Evolutionary conservation across 2,888 invertebrate genomes (phyloP).

Genomic region (Chrysotoxum bicinctum): DNA sequence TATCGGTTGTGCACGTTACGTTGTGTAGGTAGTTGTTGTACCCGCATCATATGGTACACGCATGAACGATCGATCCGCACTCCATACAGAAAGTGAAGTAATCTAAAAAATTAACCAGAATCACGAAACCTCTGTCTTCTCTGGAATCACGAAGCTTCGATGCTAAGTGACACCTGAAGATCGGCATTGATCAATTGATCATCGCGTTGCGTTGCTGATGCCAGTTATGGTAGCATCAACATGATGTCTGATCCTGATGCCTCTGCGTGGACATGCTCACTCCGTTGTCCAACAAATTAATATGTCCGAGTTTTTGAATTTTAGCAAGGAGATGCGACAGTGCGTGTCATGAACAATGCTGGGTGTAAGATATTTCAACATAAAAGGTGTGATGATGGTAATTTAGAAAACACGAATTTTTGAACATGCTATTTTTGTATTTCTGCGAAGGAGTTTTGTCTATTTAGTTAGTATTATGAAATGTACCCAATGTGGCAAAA

Average conservation of each 20-base stretch:
- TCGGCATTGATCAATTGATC: conserved; percentile 54
- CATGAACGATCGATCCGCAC: conserved; percentile 15
- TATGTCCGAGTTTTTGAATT: conserved; percentile 42
- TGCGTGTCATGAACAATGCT: conserved; percentile 54
- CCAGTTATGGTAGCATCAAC: conserved; percentile 62
- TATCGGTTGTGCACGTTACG: neutral
- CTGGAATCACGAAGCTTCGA: conserved; percentile 22
- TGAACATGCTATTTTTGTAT: conserved; percentile 28
- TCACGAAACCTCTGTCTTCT: conserved; percentile 41
- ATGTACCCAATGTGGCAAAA: too few species aligned
- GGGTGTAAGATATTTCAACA: conserved; percentile 54
- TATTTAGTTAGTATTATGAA: too few species aligned
- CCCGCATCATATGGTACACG: conserved; percentile 27
- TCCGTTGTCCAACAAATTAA: conserved; percentile 65
- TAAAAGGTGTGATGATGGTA: conserved; percentile 55
- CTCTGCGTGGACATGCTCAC: conserved; percentile 56
- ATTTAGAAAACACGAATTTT: conserved; percentile 47
- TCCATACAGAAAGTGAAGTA: conserved; percentile 13
- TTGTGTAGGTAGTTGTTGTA: neutral
- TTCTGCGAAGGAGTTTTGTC: neutral
- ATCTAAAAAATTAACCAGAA: conserved; percentile 55
- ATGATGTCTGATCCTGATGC: conserved; percentile 47
- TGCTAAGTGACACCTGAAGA: conserved; percentile 56
- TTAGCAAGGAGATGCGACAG: conserved; percentile 42
- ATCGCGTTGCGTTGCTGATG: conserved; percentile 14